Evolutionary conservation across 1,140 invertebrate species (phyloP).

Genomic region (Zaprionus ghesquierei): DNA sequence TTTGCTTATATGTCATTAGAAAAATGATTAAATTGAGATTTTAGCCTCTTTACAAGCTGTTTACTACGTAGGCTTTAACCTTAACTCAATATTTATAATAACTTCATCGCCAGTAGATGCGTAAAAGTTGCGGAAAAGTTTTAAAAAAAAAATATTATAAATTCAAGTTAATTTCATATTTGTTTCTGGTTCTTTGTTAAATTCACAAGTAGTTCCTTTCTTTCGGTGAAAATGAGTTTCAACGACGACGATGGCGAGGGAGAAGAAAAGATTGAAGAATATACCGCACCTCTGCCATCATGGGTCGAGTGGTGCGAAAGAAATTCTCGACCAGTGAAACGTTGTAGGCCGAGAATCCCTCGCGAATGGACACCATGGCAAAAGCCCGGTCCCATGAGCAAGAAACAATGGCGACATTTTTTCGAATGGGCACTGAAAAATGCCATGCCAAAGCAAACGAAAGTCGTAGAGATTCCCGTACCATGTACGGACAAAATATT

Average conservation of each 20-base stretch:
- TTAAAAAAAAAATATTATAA: not conserved
- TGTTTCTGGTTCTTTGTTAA: not conserved
- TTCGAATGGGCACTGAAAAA: constrained; percentile 46
- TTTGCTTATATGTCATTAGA: not conserved
- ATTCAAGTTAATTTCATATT: not conserved
- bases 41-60: not conserved
- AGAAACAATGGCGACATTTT: constrained; percentile 55
- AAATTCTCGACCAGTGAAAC: constrained; percentile 37
- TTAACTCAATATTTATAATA: not conserved
- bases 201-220: not conserved
- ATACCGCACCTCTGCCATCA: constrained; percentile 7
- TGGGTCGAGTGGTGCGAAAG: constrained; percentile 58
- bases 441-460: constrained; percentile 29
- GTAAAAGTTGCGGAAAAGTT: no score
- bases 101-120: not conserved
- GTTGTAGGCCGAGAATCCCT: not conserved
- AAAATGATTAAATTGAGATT: not conserved
- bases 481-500: constrained; percentile 41
- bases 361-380: constrained; percentile 47
- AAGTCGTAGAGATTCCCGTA: not conserved
- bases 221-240: constrained; percentile 20
- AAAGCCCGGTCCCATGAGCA: constrained; percentile 64
- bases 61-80: not conserved
- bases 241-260: not conserved
- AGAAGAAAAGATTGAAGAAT: not conserved